These are phyloP conservation scores for Euzophera pinguis DNA, from an alignment of 2,888 invertebrate genomes.

Conservation along the genomic window DNA sequence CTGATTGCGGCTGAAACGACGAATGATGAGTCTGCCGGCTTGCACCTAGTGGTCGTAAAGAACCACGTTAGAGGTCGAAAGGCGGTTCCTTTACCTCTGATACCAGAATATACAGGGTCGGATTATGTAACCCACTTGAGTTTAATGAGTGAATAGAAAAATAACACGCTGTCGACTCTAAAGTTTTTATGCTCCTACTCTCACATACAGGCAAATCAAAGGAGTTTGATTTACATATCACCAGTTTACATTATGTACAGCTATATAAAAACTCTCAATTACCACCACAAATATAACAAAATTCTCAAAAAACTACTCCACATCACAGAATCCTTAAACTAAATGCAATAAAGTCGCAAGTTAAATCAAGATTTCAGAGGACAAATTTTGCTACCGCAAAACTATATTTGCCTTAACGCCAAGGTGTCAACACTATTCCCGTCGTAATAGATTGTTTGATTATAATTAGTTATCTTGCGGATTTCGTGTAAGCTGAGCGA, in stretches of 20 bases:
- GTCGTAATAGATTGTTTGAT: not conserved
- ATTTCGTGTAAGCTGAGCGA: not conserved
- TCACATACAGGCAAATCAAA: constrained; percentile 50
- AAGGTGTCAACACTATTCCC: constrained; percentile 7
- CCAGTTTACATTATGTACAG: constrained; percentile 62
- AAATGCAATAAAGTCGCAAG: constrained; percentile 10
- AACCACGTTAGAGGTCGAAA: no score
- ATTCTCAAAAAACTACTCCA: constrained; percentile 5
- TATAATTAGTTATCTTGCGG: not conserved
- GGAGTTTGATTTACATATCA: constrained; percentile 48
- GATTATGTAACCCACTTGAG: no score
- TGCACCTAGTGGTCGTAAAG: no score
- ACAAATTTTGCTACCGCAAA: not conserved
- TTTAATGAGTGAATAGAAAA: no score
- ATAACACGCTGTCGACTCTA: constrained; percentile 18
- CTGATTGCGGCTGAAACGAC: no score
- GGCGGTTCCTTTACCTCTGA: no score
- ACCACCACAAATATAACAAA: constrained; percentile 20
- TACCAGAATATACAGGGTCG: no score
- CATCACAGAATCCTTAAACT: constrained; percentile 13
- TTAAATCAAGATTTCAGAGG: not conserved
- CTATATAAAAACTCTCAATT: constrained; percentile 47
- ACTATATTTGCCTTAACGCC: not conserved
- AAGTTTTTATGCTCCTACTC: constrained; percentile 23
- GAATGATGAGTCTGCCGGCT: no score